Evolutionary conservation across 2,797 vertebrate species (phyloP).

Genomic region (Adelosebastes latens): DNA sequence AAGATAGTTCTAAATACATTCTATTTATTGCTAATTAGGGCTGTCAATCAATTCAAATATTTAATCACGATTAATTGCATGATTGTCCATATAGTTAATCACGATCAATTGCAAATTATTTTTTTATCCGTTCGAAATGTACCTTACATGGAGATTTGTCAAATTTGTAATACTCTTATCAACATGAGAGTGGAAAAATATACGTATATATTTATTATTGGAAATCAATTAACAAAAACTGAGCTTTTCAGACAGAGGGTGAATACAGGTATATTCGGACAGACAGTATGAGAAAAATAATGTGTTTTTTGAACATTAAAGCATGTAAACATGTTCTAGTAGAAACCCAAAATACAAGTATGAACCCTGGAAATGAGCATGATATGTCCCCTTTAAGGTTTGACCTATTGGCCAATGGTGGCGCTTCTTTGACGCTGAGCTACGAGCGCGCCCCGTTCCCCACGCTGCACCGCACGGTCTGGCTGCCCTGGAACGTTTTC

Average conservation of each 20-base stretch:
- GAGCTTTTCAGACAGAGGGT: too few relatives aligned
- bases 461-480: constrained; percentile 91
- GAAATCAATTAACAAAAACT: too few relatives aligned
- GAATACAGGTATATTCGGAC: neutral
- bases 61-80: too few relatives aligned
- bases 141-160: too few relatives aligned
- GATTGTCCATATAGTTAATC: too few relatives aligned
- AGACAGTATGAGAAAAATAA: neutral
- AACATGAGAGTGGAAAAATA: too few relatives aligned
- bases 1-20: neutral
- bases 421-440: constrained; percentile 91
- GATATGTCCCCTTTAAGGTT: constrained; percentile 83
- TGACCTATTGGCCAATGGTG: constrained; percentile 94
- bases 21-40: neutral
- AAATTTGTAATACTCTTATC: too few relatives aligned
- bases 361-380: neutral
- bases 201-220: too few relatives aligned
- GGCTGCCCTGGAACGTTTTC: constrained; percentile 97
- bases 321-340: neutral
- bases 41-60: too few relatives aligned
- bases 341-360: neutral
- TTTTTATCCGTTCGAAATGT: too few relatives aligned
- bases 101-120: too few relatives aligned
- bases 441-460: constrained; percentile 94
- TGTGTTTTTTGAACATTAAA: neutral